phyloP scores from a whole-genome alignment of 2,888 invertebrate genomes.

The Tethea ocularis region DNA sequence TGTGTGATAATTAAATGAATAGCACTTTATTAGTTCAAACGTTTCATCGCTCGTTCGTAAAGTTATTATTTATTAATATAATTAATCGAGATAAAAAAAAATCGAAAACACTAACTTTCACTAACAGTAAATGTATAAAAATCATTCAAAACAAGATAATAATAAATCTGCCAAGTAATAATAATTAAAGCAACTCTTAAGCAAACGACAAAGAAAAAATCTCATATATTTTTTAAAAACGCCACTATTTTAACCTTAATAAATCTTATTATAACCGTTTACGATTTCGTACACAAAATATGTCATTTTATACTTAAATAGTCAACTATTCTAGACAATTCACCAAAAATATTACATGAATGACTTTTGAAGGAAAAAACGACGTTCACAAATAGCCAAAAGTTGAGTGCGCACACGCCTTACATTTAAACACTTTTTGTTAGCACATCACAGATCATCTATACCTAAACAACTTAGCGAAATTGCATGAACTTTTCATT shows the following conservation, averaged over 20 bases:
- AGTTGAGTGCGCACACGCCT: conserved; percentile 43
- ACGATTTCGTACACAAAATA: conserved; percentile 76
- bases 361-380: conserved; percentile 1
- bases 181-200: conserved; percentile 76
- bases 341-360: conserved; percentile 2
- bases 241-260: conserved; percentile 42
- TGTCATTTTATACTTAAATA: conserved; percentile 70
- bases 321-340: neutral
- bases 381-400: conserved; percentile 25
- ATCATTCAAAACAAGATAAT: conserved; percentile 63
- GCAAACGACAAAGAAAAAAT: conserved; percentile 57
- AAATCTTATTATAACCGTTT: conserved; percentile 41
- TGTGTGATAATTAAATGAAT: conserved; percentile 27
- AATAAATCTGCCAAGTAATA: conserved; percentile 66
- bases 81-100: conserved; percentile 49
- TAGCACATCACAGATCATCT: conserved; percentile 78
- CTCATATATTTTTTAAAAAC: conserved; percentile 51
- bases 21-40: conserved; percentile 32
- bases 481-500: conserved; percentile 51
- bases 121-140: conserved; percentile 58
- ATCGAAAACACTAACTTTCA: conserved; percentile 56
- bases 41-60: conserved; percentile 18
- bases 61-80: conserved; percentile 44
- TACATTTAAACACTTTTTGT: conserved; percentile 52
- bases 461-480: conserved; percentile 48